Conservation (phyloP, 2,113 vertebrate genomes). For the Pseudopodoces humilis region DNA sequence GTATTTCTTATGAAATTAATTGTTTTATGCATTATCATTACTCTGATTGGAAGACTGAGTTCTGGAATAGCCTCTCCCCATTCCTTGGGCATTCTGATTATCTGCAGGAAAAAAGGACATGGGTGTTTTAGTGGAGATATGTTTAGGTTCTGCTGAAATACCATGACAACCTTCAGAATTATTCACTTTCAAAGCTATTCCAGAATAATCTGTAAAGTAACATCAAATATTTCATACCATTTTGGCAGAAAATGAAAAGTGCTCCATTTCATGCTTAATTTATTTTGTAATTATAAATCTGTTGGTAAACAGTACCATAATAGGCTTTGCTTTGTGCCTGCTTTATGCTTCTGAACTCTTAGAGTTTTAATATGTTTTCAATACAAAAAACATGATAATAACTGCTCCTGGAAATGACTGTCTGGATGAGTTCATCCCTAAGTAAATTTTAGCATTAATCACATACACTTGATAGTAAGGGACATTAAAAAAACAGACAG, state of each 20-base stretch:
- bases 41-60: background rate
- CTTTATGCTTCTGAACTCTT: slow-evolving; percentile 63
- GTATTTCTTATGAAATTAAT: background rate
- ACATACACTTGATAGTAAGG: background rate
- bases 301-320: slow-evolving; percentile 77
- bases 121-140: background rate
- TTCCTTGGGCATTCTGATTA: background rate
- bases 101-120: background rate
- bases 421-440: slow-evolving; percentile 48
- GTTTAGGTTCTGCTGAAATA: background rate
- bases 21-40: background rate
- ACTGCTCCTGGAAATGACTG: slow-evolving; percentile 50
- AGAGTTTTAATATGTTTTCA: slow-evolving; percentile 66
- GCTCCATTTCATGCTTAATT: slow-evolving; percentile 82
- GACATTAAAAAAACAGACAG: background rate
- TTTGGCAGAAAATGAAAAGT: slow-evolving; percentile 70
- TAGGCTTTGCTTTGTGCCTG: slow-evolving; percentile 70
- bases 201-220: slow-evolving; percentile 68
- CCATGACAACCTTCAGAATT: slow-evolving; percentile 12
- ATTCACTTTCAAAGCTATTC: slow-evolving; percentile 54
- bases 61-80: background rate
- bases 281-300: slow-evolving; percentile 80
- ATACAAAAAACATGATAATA: slow-evolving; percentile 50
- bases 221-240: slow-evolving; percentile 66
- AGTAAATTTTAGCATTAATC: slow-evolving; percentile 29